Conservation (phyloP, 2,113 vertebrate species). For the Gnathonemus echidnorhynchus region DNA sequence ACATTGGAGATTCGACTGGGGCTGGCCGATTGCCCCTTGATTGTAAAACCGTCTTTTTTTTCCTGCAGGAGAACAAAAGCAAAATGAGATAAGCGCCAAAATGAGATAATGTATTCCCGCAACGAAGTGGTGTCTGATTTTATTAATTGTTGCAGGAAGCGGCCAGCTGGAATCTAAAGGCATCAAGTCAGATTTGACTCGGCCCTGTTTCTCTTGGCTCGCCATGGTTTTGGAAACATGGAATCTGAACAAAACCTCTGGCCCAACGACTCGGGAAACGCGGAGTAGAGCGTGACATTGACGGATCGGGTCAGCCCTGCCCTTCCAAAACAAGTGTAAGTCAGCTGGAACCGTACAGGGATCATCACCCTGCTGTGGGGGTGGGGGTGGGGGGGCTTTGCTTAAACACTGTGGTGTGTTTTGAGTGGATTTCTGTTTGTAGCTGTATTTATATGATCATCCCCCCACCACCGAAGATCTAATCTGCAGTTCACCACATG, state of each 20-base stretch:
- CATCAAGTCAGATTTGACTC: not conserved
- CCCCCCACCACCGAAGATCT: not conserved
- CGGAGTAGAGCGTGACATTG: constrained; percentile 3
- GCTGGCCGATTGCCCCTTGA: constrained; percentile 40
- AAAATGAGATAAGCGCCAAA: constrained; percentile 28
- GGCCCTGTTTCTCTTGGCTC: constrained; percentile 22
- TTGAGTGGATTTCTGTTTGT: not conserved
- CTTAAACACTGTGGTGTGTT: not conserved
- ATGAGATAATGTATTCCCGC: constrained; percentile 18
- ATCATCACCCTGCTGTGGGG: not conserved
- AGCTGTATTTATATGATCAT: not conserved
- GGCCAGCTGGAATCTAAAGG: constrained; percentile 33
- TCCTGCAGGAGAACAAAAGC: constrained; percentile 26
- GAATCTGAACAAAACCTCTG: constrained; percentile 6
- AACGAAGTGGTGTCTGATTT: constrained; percentile 23
- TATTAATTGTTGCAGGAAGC: constrained; percentile 39
- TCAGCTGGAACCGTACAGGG: not conserved
- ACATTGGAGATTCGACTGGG: constrained; percentile 30
- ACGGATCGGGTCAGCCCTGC: not conserved
- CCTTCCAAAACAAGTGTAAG: constrained; percentile 9
- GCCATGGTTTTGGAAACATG: not conserved
- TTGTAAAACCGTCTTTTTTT: constrained; percentile 29
- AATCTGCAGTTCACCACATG: not conserved
- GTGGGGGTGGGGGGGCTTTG: not conserved
- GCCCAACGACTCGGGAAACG: not conserved